These are phyloP conservation scores for Polylopha cassiicola DNA, from an alignment of 2,888 invertebrate species.

Conservation along the genomic window DNA sequence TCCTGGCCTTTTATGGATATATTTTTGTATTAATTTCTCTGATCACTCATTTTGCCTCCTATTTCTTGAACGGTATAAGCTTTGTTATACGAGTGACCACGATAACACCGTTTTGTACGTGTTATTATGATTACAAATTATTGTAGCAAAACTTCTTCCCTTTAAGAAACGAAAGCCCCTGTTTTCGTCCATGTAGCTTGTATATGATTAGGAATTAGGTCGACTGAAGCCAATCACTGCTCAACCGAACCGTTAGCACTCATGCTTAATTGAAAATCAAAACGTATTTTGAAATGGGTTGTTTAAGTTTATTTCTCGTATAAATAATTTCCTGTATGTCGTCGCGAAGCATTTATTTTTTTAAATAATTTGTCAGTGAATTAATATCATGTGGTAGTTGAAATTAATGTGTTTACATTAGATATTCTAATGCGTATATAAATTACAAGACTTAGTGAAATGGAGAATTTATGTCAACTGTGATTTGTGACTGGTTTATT, in stretches of 20 bases:
- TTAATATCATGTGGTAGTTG: conserved; percentile 52
- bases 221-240: conserved; percentile 23
- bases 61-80: no score
- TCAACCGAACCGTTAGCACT: conserved; percentile 16
- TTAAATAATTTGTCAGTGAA: conserved; percentile 27
- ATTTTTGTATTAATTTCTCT: no score
- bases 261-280: conserved; percentile 5
- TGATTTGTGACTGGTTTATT: conserved; percentile 76
- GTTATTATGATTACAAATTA: no score
- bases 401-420: conserved; percentile 54
- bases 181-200: conserved; percentile 1
- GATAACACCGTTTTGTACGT: no score
- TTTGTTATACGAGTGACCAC: no score
- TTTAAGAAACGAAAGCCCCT: no score
- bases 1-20: no score
- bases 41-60: no score
- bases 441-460: conserved; percentile 73
- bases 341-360: conserved; percentile 60
- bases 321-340: conserved; percentile 23
- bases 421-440: conserved; percentile 20
- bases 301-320: conserved; percentile 2
- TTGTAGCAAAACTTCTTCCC: no score
- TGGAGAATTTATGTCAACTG: conserved; percentile 76
- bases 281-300: conserved; percentile 9
- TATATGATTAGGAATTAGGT: conserved; percentile 4